A percentile compares a stretch with the other conserved stretches of the same genome.
Evolutionary conservation across 2,797 vertebrate genomes (phyloP).

Genomic region (Helicolenus hilgendorfi): DNA sequence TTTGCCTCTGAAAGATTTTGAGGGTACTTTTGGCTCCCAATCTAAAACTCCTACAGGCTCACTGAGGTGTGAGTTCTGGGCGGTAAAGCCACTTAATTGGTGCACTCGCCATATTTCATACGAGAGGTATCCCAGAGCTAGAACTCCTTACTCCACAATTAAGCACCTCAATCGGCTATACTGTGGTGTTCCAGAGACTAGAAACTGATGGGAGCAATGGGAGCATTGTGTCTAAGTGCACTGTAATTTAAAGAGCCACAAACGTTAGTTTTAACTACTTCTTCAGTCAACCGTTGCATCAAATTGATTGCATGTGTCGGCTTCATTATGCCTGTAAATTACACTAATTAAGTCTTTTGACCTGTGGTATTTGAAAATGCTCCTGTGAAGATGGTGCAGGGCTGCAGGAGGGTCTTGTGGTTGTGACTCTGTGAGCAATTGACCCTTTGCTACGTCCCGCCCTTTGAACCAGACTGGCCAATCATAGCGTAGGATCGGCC

Average conservation of each 20-base stretch:
- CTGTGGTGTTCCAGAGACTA: conserved; percentile 19
- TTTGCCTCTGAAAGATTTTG: conserved; percentile 73
- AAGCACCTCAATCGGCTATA: conserved; percentile 22
- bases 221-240: conserved; percentile 39
- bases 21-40: conserved; percentile 67
- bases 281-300: conserved; percentile 42
- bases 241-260: conserved; percentile 38
- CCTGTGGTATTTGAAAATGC: conserved; percentile 55
- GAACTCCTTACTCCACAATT: conserved; percentile 42
- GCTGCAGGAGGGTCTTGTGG: not conserved
- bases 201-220: conserved; percentile 27
- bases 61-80: conserved; percentile 54
- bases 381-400: not conserved
- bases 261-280: conserved; percentile 55
- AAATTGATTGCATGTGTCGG: conserved; percentile 9
- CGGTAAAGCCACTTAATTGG: conserved; percentile 66
- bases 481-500: not conserved
- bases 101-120: conserved; percentile 62
- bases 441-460: not conserved
- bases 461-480: not conserved
- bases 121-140: conserved; percentile 20
- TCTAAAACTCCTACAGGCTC: conserved; percentile 61
- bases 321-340: conserved; percentile 40
- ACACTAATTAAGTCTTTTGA: conserved; percentile 40
- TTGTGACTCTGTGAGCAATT: conserved; percentile 32